A percentile compares a stretch with the other conserved stretches of the same genome.
phyloP scores from a whole-genome alignment of 92 coral and sea anemone species.

The Siderastrea siderea region DNA sequence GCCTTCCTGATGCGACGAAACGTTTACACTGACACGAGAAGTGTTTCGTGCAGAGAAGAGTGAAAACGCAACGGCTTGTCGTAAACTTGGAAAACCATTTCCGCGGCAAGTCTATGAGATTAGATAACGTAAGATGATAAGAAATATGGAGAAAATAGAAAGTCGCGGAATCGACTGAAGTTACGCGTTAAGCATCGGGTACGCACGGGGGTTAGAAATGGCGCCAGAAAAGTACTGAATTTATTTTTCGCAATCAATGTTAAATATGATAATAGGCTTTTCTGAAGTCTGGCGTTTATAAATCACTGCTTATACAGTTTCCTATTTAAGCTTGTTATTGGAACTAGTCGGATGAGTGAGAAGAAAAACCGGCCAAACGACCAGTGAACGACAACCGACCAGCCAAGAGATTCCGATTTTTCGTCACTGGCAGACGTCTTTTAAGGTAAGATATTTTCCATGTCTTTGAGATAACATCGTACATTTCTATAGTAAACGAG shows the following conservation, averaged over 20 bases:
- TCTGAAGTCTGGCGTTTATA: constrained; percentile 6
- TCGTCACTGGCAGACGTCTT: background rate
- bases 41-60: constrained; percentile 24
- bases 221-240: constrained; percentile 11
- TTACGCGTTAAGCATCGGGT: no score
- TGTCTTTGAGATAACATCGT: background rate
- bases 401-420: no score
- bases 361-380: background rate
- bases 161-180: background rate
- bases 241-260: constrained; percentile 13
- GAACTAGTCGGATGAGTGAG: background rate
- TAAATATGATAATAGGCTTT: constrained; percentile 12
- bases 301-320: constrained; percentile 8
- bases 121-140: constrained; percentile 34
- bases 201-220: background rate
- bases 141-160: background rate
- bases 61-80: background rate
- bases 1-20: background rate
- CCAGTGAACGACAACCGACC: background rate
- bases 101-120: constrained; percentile 34
- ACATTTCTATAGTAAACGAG: background rate
- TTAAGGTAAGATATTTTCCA: constrained; percentile 3
- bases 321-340: background rate
- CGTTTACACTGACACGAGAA: background rate
- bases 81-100: constrained; percentile 20